These are phyloP conservation scores for Ceratina calcarata DNA, from an alignment of 1,140 invertebrate species.

Conservation along the genomic window DNA sequence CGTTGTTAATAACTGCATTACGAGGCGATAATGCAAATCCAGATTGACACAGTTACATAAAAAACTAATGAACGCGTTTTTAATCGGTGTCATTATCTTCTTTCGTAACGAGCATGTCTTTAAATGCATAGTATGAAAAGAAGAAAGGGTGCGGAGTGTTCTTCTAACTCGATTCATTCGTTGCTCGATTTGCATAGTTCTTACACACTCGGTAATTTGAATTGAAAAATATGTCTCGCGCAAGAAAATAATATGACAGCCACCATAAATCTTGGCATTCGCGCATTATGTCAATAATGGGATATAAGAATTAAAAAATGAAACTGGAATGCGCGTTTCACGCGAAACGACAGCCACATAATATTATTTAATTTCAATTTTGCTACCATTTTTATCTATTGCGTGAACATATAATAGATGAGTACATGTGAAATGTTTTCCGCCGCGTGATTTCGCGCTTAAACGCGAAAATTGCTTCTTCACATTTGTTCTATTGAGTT, in stretches of 20 bases:
- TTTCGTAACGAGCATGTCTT: slow-evolving; percentile 15
- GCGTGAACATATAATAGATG: no score
- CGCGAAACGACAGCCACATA: neutral
- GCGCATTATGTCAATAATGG: neutral
- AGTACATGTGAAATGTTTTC: neutral
- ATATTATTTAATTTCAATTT: neutral
- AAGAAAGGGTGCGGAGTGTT: slow-evolving; percentile 1
- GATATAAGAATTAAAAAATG: neutral
- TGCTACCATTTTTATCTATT: neutral
- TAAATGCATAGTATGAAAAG: slow-evolving; percentile 1
- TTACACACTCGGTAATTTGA: neutral
- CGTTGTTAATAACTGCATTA: no score
- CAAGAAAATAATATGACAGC: slow-evolving; percentile 1
- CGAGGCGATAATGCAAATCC: slow-evolving; percentile 4
- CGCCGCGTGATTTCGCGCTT: neutral
- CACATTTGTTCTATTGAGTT: no score
- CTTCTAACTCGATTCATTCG: neutral
- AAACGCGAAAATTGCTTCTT: neutral
- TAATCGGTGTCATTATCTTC: slow-evolving; percentile 17
- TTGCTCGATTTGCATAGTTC: neutral
- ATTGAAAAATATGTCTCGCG: slow-evolving; percentile 11
- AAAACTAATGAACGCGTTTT: slow-evolving; percentile 18
- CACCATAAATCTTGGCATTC: slow-evolving; percentile 11
- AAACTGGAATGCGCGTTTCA: neutral
- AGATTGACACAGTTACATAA: slow-evolving; percentile 15